Conservation (phyloP, 1,140 invertebrate genomes). For the Pectinophora gossypiella region DNA sequence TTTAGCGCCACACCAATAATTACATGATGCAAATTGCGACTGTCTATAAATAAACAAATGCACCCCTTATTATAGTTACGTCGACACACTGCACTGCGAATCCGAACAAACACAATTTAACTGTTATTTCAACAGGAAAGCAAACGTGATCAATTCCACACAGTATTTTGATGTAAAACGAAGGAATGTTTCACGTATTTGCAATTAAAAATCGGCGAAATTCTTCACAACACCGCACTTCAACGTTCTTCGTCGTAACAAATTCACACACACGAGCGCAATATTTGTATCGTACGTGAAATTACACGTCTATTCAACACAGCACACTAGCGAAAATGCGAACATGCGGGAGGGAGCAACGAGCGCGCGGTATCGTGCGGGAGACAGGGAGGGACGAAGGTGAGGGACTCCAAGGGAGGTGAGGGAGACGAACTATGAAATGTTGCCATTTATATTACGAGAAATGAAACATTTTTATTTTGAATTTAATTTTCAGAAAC, state of each 20-base stretch:
- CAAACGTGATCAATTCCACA: no score
- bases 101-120: no score
- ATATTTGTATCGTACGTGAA: neutral
- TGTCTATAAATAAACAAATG: constrained; percentile 73
- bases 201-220: neutral
- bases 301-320: neutral
- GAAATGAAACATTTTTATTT: no score
- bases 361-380: no score
- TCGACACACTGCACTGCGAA: neutral
- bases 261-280: neutral
- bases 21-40: constrained; percentile 67
- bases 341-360: neutral
- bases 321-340: neutral
- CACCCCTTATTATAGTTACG: constrained; percentile 39
- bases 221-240: neutral
- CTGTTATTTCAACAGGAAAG: no score
- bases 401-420: no score
- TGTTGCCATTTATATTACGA: neutral
- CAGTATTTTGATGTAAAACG: no score
- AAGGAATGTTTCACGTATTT: neutral
- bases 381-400: no score
- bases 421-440: neutral
- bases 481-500: no score
- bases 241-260: neutral
- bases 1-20: constrained; percentile 61